Conservation (phyloP, 2,797 vertebrate species). For the Gallirallus australis region DNA sequence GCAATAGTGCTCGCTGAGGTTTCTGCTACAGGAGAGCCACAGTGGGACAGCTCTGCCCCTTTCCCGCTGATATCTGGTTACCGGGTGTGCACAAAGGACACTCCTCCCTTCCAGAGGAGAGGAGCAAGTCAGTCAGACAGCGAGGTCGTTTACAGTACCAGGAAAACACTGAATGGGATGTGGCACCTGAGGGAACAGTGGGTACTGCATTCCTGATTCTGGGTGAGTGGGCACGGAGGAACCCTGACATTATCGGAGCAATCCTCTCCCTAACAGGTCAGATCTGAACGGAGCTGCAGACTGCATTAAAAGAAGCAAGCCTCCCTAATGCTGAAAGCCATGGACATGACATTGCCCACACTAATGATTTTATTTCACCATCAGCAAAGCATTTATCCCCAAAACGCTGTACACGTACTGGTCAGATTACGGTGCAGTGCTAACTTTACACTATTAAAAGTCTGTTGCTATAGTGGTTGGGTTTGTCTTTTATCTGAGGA, state of each 20-base stretch:
- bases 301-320: background rate
- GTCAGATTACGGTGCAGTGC: constrained; percentile 26
- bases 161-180: background rate
- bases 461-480: constrained; percentile 26
- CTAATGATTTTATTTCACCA: constrained; percentile 34
- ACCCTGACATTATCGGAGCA: background rate
- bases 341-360: background rate
- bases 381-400: constrained; percentile 62
- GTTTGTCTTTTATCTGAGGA: background rate
- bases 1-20: constrained; percentile 61
- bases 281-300: background rate
- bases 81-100: background rate
- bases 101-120: background rate
- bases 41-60: constrained; percentile 8
- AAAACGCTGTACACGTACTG: constrained; percentile 50
- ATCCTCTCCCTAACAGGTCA: background rate
- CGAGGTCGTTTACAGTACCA: background rate
- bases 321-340: background rate
- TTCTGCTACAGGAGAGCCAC: constrained; percentile 12
- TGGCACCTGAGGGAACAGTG: constrained; percentile 23
- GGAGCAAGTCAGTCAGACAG: background rate
- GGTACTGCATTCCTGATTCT: constrained; percentile 29
- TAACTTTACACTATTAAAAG: constrained; percentile 4
- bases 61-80: background rate
- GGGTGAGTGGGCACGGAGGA: background rate